phyloP scores from a whole-genome alignment of 2,888 invertebrate genomes.

The Linyphia triangularis region DNA sequence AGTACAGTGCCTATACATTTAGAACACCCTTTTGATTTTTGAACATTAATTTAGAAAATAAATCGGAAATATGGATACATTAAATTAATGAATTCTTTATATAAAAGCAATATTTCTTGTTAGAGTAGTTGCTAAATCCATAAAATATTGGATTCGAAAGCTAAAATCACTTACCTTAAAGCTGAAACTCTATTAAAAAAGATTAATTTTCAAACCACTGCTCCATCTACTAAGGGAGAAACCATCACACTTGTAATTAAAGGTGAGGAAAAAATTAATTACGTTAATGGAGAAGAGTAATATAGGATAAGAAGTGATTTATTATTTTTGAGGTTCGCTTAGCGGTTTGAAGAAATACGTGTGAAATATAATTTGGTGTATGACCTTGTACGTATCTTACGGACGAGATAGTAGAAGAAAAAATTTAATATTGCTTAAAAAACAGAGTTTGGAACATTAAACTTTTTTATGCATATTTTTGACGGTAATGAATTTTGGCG shows the following conservation, averaged over 20 bases:
- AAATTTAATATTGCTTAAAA: slow-evolving; percentile 4
- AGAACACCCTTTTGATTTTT: too few relatives aligned
- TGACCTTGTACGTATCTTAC: slow-evolving; percentile 13
- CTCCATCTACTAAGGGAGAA: not conserved
- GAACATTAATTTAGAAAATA: too few relatives aligned
- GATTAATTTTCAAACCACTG: slow-evolving; percentile 34
- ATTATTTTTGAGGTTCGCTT: slow-evolving; percentile 27
- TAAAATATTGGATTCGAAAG: slow-evolving; percentile 26
- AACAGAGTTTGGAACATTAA: not conserved
- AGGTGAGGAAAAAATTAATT: slow-evolving; percentile 61
- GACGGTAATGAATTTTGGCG: not conserved
- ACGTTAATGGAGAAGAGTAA: slow-evolving; percentile 38
- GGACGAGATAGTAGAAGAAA: not conserved
- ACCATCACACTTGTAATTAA: slow-evolving; percentile 46
- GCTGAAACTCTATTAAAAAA: not conserved
- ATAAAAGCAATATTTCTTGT: too few relatives aligned
- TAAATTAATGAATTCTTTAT: too few relatives aligned
- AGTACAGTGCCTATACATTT: too few relatives aligned
- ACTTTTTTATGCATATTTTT: not conserved
- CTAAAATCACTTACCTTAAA: slow-evolving; percentile 13
- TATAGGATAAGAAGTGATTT: slow-evolving; percentile 54
- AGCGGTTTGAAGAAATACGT: not conserved
- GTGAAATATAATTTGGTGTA: slow-evolving; percentile 27
- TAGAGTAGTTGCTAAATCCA: not conserved
- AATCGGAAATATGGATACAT: too few relatives aligned